Evolutionary conservation across 2,113 vertebrate genomes (phyloP).

Genomic region (Nerophis ophidion): DNA sequence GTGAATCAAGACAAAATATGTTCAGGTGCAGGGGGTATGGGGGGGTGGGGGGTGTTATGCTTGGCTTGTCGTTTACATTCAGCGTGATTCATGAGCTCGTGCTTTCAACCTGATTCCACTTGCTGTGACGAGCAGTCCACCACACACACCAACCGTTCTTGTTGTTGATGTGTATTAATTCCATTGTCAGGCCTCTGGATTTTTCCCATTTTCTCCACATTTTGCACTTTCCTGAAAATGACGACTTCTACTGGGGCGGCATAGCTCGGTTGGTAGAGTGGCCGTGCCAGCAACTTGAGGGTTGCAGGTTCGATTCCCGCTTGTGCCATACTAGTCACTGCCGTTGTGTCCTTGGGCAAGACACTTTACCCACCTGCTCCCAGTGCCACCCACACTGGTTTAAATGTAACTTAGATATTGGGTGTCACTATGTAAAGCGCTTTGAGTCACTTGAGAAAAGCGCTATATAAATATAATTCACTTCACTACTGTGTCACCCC

Average conservation of each 20-base stretch:
- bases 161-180: not conserved
- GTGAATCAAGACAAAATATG: constrained; percentile 20
- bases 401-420: too few relatives aligned
- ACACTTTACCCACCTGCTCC: too few relatives aligned
- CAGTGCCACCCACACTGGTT: too few relatives aligned
- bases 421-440: too few relatives aligned
- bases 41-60: constrained; percentile 17
- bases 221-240: not conserved
- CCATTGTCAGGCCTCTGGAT: not conserved
- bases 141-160: constrained; percentile 3
- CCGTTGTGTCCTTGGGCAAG: too few relatives aligned
- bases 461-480: too few relatives aligned
- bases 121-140: constrained; percentile 37
- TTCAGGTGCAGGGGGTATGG: not conserved
- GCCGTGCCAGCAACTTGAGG: too few relatives aligned
- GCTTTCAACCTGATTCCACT: constrained; percentile 38
- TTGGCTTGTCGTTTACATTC: constrained; percentile 20
- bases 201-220: constrained; percentile 3
- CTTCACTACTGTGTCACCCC: constrained; percentile 2
- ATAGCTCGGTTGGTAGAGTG: too few relatives aligned
- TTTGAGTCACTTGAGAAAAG: too few relatives aligned
- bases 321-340: too few relatives aligned
- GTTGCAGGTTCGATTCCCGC: too few relatives aligned
- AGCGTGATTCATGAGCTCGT: constrained; percentile 27
- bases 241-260: too few relatives aligned